A percentile compares a stretch with the other conserved stretches of the same genome.
Evolutionary conservation across 2,113 vertebrate genomes (phyloP).

Genomic region (Vimba vimba): DNA sequence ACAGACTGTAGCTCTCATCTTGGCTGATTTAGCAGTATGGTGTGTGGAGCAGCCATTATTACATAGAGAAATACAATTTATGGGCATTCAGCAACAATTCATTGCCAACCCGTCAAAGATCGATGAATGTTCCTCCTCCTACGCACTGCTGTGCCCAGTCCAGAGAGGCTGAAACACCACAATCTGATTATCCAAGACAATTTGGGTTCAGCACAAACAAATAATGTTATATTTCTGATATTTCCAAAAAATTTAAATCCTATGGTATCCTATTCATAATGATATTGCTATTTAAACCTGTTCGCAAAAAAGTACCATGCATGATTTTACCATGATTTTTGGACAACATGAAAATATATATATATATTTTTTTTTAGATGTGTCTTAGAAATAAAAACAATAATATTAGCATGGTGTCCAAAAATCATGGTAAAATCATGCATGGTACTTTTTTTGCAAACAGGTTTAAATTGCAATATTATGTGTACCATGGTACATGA

Average conservation of each 20-base stretch:
- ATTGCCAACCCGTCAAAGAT: constrained; percentile 22
- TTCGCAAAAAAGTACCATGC: not conserved
- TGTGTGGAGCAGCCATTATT: not conserved
- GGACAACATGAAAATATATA: not conserved
- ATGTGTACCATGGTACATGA: not conserved
- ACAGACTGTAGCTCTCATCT: constrained; percentile 7
- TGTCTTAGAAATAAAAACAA: too few species aligned
- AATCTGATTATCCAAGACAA: constrained; percentile 11
- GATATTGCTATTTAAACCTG: not conserved
- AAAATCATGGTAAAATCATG: too few species aligned
- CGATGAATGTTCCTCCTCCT: constrained; percentile 31
- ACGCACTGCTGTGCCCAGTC: constrained; percentile 8
- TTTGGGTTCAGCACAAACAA: constrained; percentile 1
- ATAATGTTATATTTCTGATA: not conserved
- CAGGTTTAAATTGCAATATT: too few species aligned
- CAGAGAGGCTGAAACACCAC: constrained; percentile 10
- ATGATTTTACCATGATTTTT: not conserved
- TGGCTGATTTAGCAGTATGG: not conserved
- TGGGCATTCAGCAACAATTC: constrained; percentile 24
- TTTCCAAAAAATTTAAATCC: not conserved
- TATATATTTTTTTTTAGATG: not conserved
- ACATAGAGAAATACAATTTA: constrained; percentile 13
- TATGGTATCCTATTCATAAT: not conserved
- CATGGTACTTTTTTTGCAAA: too few species aligned
- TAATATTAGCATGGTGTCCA: too few species aligned